These are phyloP conservation scores for Margaritifera margaritifera DNA, from an alignment of 2,888 invertebrate species.

Conservation along the genomic window DNA sequence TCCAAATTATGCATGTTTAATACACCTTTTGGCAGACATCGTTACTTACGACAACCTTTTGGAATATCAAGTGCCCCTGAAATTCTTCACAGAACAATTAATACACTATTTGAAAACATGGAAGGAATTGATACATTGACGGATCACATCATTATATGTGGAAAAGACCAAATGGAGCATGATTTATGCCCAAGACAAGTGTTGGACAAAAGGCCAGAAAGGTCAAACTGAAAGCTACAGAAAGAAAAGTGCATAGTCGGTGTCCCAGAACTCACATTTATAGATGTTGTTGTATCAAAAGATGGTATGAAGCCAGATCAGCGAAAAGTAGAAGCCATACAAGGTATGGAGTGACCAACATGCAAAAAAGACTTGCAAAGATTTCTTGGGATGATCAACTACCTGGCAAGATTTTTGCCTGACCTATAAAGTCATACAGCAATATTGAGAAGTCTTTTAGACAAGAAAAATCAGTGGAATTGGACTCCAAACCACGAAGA, in stretches of 20 bases:
- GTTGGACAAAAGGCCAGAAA: conserved; percentile 15
- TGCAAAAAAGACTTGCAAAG: conserved; percentile 13
- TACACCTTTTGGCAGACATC: conserved; percentile 24
- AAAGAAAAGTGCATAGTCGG: conserved; percentile 19
- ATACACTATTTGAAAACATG: conserved; percentile 18
- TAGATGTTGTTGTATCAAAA: conserved; percentile 20
- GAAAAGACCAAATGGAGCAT: conserved; percentile 7
- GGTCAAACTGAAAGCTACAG: conserved; percentile 17
- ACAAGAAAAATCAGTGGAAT: conserved; percentile 8
- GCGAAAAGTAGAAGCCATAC: conserved; percentile 13
- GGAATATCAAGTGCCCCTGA: conserved; percentile 14
- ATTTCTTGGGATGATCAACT: too few species aligned
- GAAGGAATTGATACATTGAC: conserved; percentile 17
- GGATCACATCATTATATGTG: conserved; percentile 22
- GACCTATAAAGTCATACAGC: conserved; percentile 14
- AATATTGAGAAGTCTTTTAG: conserved; percentile 5
- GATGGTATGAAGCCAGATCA: conserved; percentile 20
- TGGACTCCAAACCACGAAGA: conserved; percentile 7
- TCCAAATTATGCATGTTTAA: conserved; percentile 21
- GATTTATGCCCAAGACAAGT: conserved; percentile 7
- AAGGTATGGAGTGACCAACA: conserved; percentile 1
- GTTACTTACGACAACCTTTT: conserved; percentile 9
- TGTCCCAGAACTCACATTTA: conserved; percentile 20
- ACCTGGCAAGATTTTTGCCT: conserved; percentile 14
- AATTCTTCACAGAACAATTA: conserved; percentile 20